phyloP scores from a whole-genome alignment of 2,797 vertebrate species.

The Amphiprion clarkii region DNA sequence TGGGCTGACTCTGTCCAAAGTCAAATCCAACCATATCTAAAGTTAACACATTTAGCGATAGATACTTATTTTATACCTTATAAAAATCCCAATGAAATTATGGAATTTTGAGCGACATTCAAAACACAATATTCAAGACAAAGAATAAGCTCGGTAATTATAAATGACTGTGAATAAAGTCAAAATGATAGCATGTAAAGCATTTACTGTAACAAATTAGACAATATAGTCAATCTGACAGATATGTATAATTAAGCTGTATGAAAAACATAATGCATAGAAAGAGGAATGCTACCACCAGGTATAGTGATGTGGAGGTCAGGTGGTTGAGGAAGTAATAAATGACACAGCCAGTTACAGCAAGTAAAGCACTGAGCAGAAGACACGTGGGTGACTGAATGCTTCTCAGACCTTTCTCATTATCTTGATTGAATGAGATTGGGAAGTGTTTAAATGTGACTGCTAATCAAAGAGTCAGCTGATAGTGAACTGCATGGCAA shows the following conservation, averaged over 20 bases:
- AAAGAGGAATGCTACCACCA: not conserved
- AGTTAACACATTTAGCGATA: too few relatives aligned
- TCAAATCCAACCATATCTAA: too few relatives aligned
- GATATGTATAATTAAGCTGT: too few relatives aligned
- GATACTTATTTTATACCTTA: too few relatives aligned
- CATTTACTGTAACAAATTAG: not conserved
- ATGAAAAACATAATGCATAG: too few relatives aligned
- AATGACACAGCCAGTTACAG: too few relatives aligned
- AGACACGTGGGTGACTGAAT: not conserved
- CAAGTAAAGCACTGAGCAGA: not conserved
- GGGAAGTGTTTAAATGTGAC: constrained; percentile 47
- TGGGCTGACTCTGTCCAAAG: too few relatives aligned
- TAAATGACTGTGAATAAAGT: not conserved
- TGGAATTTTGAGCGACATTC: too few relatives aligned
- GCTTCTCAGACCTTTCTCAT: constrained; percentile 12
- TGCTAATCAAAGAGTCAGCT: constrained; percentile 38
- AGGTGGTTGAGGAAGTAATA: too few relatives aligned
- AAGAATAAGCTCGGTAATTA: not conserved
- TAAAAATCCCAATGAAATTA: too few relatives aligned
- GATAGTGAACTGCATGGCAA: constrained; percentile 1
- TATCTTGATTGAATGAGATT: constrained; percentile 41
- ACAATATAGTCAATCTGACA: too few relatives aligned
- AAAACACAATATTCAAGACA: not conserved
- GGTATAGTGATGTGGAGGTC: not conserved
- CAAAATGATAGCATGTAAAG: not conserved